Conservation (phyloP, 1,140 invertebrate genomes). For the Elysia chlorotica region DNA sequence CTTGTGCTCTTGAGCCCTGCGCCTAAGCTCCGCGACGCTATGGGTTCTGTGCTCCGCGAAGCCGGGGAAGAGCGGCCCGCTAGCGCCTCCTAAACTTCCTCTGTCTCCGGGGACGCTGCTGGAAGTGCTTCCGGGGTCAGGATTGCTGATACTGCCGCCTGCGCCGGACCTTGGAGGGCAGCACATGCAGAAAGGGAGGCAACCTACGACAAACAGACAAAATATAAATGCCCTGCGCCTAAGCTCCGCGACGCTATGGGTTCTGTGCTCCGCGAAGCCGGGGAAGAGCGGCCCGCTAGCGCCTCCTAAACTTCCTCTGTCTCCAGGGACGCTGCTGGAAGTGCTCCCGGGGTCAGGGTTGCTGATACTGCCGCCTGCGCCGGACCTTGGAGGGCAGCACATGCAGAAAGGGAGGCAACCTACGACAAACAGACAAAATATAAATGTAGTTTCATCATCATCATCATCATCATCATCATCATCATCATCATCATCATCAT, state of each 20-base stretch:
- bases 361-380: neutral
- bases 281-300: neutral
- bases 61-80: neutral
- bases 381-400: constrained; percentile 27
- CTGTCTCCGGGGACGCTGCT: too few species aligned
- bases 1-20: constrained; percentile 87
- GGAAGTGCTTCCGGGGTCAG: neutral
- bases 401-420: constrained; percentile 40
- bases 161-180: constrained; percentile 20
- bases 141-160: neutral
- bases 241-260: constrained; percentile 87
- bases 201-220: constrained; percentile 27
- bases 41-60: constrained; percentile 77
- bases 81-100: too few species aligned
- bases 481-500: constrained; percentile 26
- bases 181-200: constrained; percentile 39
- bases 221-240: constrained; percentile 20
- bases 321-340: neutral
- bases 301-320: too few species aligned
- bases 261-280: constrained; percentile 71
- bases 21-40: constrained; percentile 85
- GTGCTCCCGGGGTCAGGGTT: neutral
- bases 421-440: constrained; percentile 17
- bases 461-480: constrained; percentile 24
- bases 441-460: constrained; percentile 17